Percentiles rank a stretch among this genome's conserved stretches.
These are phyloP conservation scores for Lordiphosa andalusiaca DNA, from an alignment of 2,888 invertebrate genomes.

Conservation along the genomic window DNA sequence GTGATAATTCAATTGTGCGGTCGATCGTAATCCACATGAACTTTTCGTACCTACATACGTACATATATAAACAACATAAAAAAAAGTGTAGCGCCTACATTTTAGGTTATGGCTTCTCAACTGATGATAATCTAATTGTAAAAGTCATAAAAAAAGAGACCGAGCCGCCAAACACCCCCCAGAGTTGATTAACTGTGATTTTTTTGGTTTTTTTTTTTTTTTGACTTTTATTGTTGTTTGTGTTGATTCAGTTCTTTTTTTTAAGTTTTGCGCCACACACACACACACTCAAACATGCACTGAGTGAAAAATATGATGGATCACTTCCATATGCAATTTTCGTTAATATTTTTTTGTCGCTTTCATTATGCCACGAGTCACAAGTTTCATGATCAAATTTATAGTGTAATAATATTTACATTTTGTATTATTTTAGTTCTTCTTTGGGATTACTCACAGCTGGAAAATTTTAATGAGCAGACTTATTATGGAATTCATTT, in stretches of 20 bases:
- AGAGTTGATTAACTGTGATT: constrained; percentile 69
- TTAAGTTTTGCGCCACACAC: constrained; percentile 45
- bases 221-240: constrained; percentile 56
- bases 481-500: no score
- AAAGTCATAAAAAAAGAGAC: constrained; percentile 42
- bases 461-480: no score
- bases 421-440: constrained; percentile 5
- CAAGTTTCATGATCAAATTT: constrained; percentile 25
- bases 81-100: constrained; percentile 58
- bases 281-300: constrained; percentile 28
- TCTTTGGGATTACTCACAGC: not conserved
- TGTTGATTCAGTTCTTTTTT: constrained; percentile 28
- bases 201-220: no score
- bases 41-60: constrained; percentile 42
- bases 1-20: constrained; percentile 69
- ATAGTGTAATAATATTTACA: not conserved
- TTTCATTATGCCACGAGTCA: constrained; percentile 45
- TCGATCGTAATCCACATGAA: constrained; percentile 55
- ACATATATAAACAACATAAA: constrained; percentile 26
- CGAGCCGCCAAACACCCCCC: constrained; percentile 27
- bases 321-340: constrained; percentile 77
- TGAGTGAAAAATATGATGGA: constrained; percentile 66
- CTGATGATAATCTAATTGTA: constrained; percentile 68
- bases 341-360: constrained; percentile 58
- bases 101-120: constrained; percentile 15